Base-by-base conservation (phyloP, 1,140 invertebrate genomes). In the Bicyclus anynana region DNA sequence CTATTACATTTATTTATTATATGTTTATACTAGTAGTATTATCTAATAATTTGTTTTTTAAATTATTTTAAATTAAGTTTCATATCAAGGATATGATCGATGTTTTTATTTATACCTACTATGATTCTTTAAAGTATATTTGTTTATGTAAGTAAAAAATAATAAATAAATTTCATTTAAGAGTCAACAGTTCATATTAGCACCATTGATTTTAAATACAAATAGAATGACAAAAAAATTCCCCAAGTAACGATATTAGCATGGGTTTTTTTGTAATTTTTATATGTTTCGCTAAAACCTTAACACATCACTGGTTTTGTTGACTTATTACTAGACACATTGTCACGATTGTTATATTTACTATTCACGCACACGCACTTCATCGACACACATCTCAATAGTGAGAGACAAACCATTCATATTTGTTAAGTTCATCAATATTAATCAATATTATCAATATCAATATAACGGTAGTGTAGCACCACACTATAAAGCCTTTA, bases 121-220 rank as follows among this genome's bases (percentile, higher is more conserved):
- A n/a, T n/a, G n/a, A n/a, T 23, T 23, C 23, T 23, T 29, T 29
- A 7, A 33, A 3, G 29, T 33, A 33, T 33, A 33, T 33, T 33
- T 33, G 7, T 23, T 33, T 6, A 38, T 38, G 37, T 38, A 5
- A 35, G n/a, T n/a, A 38, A 38, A 38, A 38, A 38, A 16, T 38
- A 38, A 38, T 38, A 38, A 38, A 38, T 38, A 38, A 38, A 16
- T 38, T 10, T 17, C 37, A 38, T 38, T 38, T 16, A 38, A 38
- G 13, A 38, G 14, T 38, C 2, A 38, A 38, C 16, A 38, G 5
- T 16, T 38, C 16, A 13, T 38, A 38, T 17, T 35, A 38, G 37
- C 37, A 38, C 37, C 37, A 14, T 14, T 38, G 37, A 38, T n/a
- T 35, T 35, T 35, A 35, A n/a, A 6, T 13, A 35, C 37, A 38